phyloP scores from a whole-genome alignment of 2,888 invertebrate species.

The Cantharis lateralis region DNA sequence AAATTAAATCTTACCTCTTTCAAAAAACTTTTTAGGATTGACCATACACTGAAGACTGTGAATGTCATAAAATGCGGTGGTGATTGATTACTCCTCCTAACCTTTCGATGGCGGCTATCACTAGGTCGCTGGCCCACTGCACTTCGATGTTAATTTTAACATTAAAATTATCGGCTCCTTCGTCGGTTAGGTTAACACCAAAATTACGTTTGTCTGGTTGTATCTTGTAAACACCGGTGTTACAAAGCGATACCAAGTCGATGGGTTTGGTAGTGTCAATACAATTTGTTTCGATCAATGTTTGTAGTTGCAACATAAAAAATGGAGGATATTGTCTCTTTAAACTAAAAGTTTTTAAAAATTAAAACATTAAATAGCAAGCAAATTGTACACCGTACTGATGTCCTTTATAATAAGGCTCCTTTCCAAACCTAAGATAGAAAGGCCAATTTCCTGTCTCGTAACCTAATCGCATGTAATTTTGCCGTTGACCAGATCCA shows the following conservation, averaged over 20 bases:
- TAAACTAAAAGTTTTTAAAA: conserved; percentile 59
- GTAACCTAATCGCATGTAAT: conserved; percentile 84
- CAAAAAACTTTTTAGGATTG: conserved; percentile 83
- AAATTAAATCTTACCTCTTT: conserved; percentile 58
- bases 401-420: conserved; percentile 88
- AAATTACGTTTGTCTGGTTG: conserved; percentile 77
- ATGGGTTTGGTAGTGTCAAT: conserved; percentile 81
- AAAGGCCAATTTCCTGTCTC: conserved; percentile 91
- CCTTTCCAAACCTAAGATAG: conserved; percentile 80
- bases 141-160: conserved; percentile 95
- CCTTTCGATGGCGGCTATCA: conserved; percentile 93
- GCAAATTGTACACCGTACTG: conserved; percentile 70
- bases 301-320: conserved; percentile 80
- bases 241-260: conserved; percentile 82
- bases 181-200: conserved; percentile 91
- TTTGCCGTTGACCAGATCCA: conserved; percentile 81
- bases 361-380: not conserved
- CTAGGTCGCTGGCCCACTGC: conserved; percentile 90
- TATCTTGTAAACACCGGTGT: conserved; percentile 75
- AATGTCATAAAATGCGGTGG: conserved; percentile 91
- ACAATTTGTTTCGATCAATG: conserved; percentile 84
- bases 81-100: conserved; percentile 93
- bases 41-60: conserved; percentile 74
- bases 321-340: conserved; percentile 90
- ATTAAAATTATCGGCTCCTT: conserved; percentile 84